phyloP scores from a whole-genome alignment of 2,113 vertebrate genomes.

The Sialia sialis region DNA sequence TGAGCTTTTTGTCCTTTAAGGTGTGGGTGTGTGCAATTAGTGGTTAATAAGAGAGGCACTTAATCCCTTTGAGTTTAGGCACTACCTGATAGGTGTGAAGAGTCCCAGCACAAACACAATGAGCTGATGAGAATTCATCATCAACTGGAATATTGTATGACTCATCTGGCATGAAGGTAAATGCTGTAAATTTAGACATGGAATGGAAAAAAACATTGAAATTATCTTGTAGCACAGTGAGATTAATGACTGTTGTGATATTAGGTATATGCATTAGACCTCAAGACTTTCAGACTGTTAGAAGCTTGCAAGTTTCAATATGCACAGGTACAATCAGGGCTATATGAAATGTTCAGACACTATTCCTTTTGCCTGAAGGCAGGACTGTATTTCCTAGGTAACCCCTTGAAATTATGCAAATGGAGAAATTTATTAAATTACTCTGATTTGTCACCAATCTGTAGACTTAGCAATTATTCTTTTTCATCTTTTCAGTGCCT shows the following conservation, averaged over 20 bases:
- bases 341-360: not conserved
- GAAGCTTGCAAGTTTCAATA: not conserved
- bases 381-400: not conserved
- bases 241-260: not conserved
- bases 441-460: not conserved
- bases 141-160: not conserved
- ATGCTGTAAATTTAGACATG: not conserved
- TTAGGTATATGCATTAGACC: not conserved
- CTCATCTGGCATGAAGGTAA: not conserved
- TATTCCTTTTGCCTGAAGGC: not conserved
- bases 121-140: not conserved
- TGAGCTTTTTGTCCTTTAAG: not conserved
- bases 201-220: not conserved
- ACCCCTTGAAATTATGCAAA: not conserved
- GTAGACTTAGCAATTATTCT: not conserved
- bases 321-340: not conserved
- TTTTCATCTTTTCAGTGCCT: not conserved
- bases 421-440: fast-evolving
- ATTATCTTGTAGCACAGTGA: not conserved
- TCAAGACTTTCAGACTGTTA: not conserved
- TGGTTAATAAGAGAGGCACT: not conserved
- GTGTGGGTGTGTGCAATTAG: not conserved
- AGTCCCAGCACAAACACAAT: not conserved
- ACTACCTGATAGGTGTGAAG: not conserved
- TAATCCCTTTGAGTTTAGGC: not conserved